A percentile compares a stretch with the other conserved stretches of the same genome.
Evolutionary conservation across 2,797 vertebrate genomes (phyloP).

Genomic region (Alfaro cultratus): DNA sequence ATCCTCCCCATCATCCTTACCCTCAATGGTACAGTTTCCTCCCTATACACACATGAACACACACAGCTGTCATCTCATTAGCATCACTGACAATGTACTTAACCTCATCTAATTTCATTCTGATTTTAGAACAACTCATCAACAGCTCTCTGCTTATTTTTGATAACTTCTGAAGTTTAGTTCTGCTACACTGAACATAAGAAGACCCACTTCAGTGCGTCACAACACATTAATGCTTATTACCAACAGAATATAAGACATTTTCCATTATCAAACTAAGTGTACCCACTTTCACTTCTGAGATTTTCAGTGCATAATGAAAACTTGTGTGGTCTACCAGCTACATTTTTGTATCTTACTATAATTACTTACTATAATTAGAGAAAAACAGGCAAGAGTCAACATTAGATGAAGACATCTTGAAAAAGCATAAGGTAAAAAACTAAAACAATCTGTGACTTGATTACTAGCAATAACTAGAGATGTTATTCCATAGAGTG

Average conservation of each 20-base stretch:
- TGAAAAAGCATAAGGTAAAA: neutral
- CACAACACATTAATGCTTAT: neutral
- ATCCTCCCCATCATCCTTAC: constrained; percentile 90
- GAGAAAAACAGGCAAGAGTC: neutral
- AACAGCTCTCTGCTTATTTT: constrained; percentile 12
- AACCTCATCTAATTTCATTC: constrained; percentile 19
- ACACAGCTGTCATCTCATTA: constrained; percentile 6
- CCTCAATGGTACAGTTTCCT: constrained; percentile 90
- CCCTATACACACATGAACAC: constrained; percentile 77
- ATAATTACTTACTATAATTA: neutral
- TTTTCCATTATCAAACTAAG: neutral
- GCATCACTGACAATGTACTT: constrained; percentile 20
- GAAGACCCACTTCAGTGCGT: neutral
- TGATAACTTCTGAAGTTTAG: constrained; percentile 12
- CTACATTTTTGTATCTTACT: neutral
- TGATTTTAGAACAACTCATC: constrained; percentile 36
- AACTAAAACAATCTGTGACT: neutral
- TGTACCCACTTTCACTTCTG: neutral
- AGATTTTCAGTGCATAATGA: neutral
- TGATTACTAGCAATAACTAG: neutral
- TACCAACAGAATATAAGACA: neutral
- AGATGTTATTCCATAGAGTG: neutral
- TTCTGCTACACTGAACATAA: neutral
- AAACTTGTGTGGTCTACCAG: neutral
- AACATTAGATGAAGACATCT: neutral